Evolutionary conservation across 2,797 vertebrate genomes (phyloP).

Genomic region (Mus minutoides): DNA sequence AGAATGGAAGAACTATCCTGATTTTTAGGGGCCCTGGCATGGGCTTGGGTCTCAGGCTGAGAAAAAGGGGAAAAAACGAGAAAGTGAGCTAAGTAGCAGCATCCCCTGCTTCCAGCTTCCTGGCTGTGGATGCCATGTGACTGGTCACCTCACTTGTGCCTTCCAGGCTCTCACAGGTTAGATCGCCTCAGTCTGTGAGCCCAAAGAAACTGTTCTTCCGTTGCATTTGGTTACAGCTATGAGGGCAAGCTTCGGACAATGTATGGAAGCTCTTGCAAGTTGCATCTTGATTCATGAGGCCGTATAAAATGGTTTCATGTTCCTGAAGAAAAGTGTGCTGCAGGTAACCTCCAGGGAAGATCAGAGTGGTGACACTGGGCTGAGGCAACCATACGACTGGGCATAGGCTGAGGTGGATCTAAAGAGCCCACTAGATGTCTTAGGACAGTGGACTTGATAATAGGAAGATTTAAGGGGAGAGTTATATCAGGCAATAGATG

Average conservation of each 20-base stretch:
- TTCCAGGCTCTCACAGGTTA: neutral
- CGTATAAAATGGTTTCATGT: neutral
- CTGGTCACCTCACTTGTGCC: neutral
- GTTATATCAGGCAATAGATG: neutral
- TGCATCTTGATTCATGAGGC: neutral
- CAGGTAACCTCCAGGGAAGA: neutral
- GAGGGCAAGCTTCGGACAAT: neutral
- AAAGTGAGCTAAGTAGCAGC: neutral
- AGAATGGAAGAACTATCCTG: neutral
- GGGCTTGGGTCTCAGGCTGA: neutral
- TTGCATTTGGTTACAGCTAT: neutral
- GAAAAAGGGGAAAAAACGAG: neutral
- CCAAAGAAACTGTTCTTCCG: neutral
- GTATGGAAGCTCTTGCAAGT: neutral
- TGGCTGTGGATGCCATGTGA: no score
- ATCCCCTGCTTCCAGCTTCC: neutral
- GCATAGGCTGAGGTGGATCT: neutral
- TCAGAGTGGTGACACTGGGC: neutral
- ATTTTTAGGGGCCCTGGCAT: neutral
- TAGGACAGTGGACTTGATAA: neutral
- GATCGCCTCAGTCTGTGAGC: neutral
- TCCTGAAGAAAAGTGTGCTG: slow-evolving; percentile 5
- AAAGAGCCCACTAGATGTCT: neutral
- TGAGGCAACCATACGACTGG: neutral
- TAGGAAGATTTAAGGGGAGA: neutral